Base-by-base conservation (phyloP, 2,797 vertebrate species). In the Falco columbarius region DNA sequence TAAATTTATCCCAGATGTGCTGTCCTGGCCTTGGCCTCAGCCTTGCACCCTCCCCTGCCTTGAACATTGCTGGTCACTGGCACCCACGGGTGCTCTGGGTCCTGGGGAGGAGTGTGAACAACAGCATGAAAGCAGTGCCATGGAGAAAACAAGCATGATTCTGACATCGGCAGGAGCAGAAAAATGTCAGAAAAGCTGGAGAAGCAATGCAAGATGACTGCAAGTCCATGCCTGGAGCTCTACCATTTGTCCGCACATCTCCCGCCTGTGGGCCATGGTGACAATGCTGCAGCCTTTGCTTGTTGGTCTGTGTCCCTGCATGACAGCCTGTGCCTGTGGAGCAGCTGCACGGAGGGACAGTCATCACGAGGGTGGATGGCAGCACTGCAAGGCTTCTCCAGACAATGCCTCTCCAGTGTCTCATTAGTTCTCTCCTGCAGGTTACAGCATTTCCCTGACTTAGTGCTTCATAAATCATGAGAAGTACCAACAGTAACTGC, bases 251-350 rank as follows among this genome's bases (percentile, higher is more conserved):
- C 38, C 24, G 24, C 22, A 3, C 12, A 20, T 40, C 36, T 75
- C 20, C 20, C 1, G 4, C 46, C 52, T 2, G 1, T 3, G 21
- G 40, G 13, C 56, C 23, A 7, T 3, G 14, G 10, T 10, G 16
- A 15, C 1, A 5, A 14, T 5, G 30, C 58, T 22, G 42, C 42
- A 20, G 34, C 12, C 0, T 14, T 19, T 30, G 7, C 8, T 19
- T 23, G 12, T 14, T 30, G 65, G 13, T 12, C 14, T 22, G 27
- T 7, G 18, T 8, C 38, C 26, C 46, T 14, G 44, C 4, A 6
- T 3, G 18, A 9, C 34, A 38, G 51, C 29, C 51, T 8, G 2
- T 5, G 16, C 32, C 62, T 2, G 2, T 2, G 0, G 23, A 13
- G 40, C 49, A 8, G 86, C 68, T 10, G 14, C 38, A 12, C 58